These are phyloP conservation scores for Lerista edwardsae DNA, from an alignment of 2,797 vertebrate species.

Conservation along the genomic window DNA sequence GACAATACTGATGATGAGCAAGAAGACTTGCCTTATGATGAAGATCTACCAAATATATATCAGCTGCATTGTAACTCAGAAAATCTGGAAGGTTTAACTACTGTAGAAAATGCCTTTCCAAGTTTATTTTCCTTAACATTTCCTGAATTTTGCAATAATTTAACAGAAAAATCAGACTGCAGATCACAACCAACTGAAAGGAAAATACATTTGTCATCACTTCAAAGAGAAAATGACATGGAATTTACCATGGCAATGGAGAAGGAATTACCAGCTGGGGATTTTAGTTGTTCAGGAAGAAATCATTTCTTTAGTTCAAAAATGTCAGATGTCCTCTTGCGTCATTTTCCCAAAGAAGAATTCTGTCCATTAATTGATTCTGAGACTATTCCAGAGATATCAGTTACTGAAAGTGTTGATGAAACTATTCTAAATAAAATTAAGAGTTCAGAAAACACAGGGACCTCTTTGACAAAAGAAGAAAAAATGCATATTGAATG, in stretches of 20 bases:
- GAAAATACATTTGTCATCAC: not conserved
- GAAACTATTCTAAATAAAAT: conserved; percentile 54
- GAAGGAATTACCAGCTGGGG: not conserved
- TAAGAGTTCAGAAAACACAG: conserved; percentile 13
- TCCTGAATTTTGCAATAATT: conserved; percentile 15
- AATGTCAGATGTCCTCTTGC: conserved; percentile 78
- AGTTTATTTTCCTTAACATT: conserved; percentile 22
- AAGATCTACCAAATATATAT: conserved; percentile 53
- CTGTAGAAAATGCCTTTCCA: not conserved
- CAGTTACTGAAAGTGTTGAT: conserved; percentile 81
- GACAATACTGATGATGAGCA: conserved; percentile 84
- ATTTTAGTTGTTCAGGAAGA: not conserved
- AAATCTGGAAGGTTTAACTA: not conserved
- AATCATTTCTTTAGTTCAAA: conserved; percentile 52
- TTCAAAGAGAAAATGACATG: not conserved
- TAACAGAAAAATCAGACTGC: conserved; percentile 22
- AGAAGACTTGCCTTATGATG: conserved; percentile 84
- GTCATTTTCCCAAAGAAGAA: conserved; percentile 76
- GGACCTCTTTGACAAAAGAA: conserved; percentile 9
- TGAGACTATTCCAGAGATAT: conserved; percentile 88
- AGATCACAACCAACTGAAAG: conserved; percentile 29
- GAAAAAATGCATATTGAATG: not conserved
- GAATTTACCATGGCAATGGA: not conserved
- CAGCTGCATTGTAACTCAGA: not conserved
- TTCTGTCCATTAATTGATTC: conserved; percentile 79